Conservation (phyloP, 1,140 invertebrate species). For the Cryptotermes secundus region DNA sequence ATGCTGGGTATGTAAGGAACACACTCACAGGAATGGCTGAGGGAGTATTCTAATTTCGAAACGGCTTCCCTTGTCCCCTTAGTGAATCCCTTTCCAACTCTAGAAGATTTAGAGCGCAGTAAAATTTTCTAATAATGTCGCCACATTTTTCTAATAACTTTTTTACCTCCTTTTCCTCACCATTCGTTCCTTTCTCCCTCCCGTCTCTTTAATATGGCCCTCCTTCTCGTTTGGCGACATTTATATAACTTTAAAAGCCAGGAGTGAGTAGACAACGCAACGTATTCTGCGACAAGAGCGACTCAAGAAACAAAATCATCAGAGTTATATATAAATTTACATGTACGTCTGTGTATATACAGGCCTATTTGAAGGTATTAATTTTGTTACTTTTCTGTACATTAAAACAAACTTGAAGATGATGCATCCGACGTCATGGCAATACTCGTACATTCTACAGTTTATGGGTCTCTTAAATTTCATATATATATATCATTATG, state of each 20-base stretch:
- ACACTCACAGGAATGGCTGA: not conserved
- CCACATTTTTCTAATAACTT: constrained; percentile 27
- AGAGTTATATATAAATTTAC: too few relatives aligned
- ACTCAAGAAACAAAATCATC: not conserved
- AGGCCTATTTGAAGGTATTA: too few relatives aligned
- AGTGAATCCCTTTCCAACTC: constrained; percentile 8
- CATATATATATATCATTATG: too few relatives aligned
- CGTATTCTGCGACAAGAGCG: not conserved
- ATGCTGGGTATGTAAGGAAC: not conserved
- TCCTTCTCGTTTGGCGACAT: constrained; percentile 5
- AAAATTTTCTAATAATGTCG: constrained; percentile 31
- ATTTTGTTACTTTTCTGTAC: too few relatives aligned
- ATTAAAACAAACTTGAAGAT: too few relatives aligned
- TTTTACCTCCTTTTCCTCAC: constrained; percentile 16
- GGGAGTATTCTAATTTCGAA: not conserved
- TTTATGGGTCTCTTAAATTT: too few relatives aligned
- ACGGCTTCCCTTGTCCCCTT: not conserved
- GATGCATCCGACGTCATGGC: too few relatives aligned
- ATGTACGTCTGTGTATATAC: too few relatives aligned
- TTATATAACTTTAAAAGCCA: constrained; percentile 20
- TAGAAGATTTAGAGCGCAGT: constrained; percentile 24
- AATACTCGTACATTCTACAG: too few relatives aligned
- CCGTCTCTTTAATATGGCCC: not conserved
- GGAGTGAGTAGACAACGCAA: not conserved
- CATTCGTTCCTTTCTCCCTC: not conserved